Conservation (phyloP, 2,797 vertebrate species). For the Gephyroberyx darwinii region DNA sequence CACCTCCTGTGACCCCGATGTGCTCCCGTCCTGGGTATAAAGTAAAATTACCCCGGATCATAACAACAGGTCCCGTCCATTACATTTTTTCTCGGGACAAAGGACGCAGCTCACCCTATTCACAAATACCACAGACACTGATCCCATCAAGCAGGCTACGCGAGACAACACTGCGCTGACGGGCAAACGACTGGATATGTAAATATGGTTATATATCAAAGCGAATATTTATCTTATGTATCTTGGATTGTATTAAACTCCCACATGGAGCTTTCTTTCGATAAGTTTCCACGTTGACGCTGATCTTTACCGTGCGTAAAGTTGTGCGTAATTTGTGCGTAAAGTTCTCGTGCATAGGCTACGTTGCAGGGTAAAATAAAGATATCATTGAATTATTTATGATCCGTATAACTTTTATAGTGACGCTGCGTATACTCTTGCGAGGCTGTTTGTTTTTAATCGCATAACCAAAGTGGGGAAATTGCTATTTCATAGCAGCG, state of each 20-base stretch:
- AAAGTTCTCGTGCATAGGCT: conserved; percentile 48
- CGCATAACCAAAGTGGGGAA: conserved; percentile 57
- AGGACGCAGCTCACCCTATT: conserved; percentile 63
- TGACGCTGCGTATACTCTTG: conserved; percentile 49
- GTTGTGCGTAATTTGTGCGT: conserved; percentile 64
- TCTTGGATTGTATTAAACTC: conserved; percentile 51
- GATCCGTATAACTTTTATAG: conserved; percentile 67
- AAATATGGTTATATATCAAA: conserved; percentile 58
- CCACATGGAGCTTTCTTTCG: conserved; percentile 52
- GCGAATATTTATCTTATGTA: conserved; percentile 43
- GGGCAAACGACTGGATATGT: conserved; percentile 54
- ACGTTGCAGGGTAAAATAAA: conserved; percentile 58
- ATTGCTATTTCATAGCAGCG: conserved; percentile 56
- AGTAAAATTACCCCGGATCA: conserved; percentile 80
- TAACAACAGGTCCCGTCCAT: conserved; percentile 81
- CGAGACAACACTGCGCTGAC: conserved; percentile 41
- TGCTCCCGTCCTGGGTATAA: conserved; percentile 73
- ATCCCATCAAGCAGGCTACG: conserved; percentile 56
- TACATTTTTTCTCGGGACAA: conserved; percentile 70
- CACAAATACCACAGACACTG: conserved; percentile 58
- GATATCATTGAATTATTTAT: conserved; percentile 75
- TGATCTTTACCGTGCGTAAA: conserved; percentile 58
- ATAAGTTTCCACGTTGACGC: conserved; percentile 31
- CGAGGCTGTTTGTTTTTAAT: conserved; percentile 52
- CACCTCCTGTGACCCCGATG: conserved; percentile 79